phyloP scores from a whole-genome alignment of 2,113 vertebrate genomes.

The Anguilla japonica region DNA sequence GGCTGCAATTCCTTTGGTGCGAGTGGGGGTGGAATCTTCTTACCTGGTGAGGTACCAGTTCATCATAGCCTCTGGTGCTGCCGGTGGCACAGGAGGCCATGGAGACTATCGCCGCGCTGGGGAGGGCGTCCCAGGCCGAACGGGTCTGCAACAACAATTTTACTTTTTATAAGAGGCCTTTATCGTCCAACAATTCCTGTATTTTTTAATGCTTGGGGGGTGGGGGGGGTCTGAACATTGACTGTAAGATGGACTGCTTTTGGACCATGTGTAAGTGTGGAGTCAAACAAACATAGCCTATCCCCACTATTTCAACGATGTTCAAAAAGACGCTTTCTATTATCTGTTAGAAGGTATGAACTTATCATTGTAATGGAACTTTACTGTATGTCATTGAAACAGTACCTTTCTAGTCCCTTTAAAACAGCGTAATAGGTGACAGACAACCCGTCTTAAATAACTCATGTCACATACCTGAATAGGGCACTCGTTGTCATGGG shows the following conservation, averaged over 20 bases:
- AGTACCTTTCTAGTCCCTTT: neutral
- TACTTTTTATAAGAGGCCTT: neutral
- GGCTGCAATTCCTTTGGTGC: neutral
- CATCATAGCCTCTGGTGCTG: slow-evolving; percentile 93
- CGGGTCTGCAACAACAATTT: slow-evolving; percentile 72
- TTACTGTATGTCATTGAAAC: neutral
- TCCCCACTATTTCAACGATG: too few species aligned
- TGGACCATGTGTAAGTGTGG: neutral
- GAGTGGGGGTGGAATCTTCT: neutral
- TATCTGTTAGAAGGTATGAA: too few species aligned
- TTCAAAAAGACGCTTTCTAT: too few species aligned
- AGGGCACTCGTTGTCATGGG: slow-evolving; percentile 93
- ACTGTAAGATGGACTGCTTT: neutral
- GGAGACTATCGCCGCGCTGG: slow-evolving; percentile 85
- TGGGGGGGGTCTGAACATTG: neutral
- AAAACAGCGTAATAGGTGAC: neutral
- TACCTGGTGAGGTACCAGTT: slow-evolving; percentile 93
- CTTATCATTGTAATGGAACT: too few species aligned
- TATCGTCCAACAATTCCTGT: neutral
- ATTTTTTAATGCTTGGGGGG: neutral
- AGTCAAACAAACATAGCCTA: neutral
- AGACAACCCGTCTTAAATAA: neutral
- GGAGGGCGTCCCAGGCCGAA: slow-evolving; percentile 85
- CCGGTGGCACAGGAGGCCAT: slow-evolving; percentile 95
- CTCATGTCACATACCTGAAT: slow-evolving; percentile 72